phyloP scores from a whole-genome alignment of 2,888 invertebrate species.

The Netelia virgata region DNA sequence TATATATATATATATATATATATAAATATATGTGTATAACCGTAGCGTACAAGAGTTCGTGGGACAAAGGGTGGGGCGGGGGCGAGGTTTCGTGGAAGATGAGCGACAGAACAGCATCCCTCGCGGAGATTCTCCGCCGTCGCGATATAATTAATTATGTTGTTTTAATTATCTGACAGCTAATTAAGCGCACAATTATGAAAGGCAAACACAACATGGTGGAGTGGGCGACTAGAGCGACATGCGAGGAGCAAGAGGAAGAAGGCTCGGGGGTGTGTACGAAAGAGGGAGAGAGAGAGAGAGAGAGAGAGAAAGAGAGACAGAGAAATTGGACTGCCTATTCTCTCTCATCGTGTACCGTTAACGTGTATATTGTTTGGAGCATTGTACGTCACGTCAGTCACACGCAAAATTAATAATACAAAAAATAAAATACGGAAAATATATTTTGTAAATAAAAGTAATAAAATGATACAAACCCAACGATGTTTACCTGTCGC shows the following conservation, averaged over 20 bases:
- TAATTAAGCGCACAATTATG: slow-evolving; percentile 80
- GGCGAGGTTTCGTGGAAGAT: too few relatives aligned
- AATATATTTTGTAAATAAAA: too few relatives aligned
- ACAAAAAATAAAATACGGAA: too few relatives aligned
- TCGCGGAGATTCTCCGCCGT: slow-evolving; percentile 44
- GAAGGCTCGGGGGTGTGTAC: slow-evolving; percentile 58
- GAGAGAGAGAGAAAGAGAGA: slow-evolving; percentile 31
- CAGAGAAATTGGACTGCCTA: slow-evolving; percentile 49
- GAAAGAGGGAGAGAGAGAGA: slow-evolving; percentile 28
- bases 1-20: background rate
- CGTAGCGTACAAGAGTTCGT: background rate
- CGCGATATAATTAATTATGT: slow-evolving; percentile 78
- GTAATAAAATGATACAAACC: too few relatives aligned
- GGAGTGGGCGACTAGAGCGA: slow-evolving; percentile 61
- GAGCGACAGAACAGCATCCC: slow-evolving; percentile 57
- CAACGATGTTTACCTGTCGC: too few relatives aligned
- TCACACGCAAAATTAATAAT: too few relatives aligned
- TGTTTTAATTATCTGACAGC: slow-evolving; percentile 80
- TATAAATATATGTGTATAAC: slow-evolving; percentile 10
- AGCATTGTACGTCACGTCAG: too few relatives aligned
- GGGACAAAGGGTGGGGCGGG: background rate
- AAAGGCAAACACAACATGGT: slow-evolving; percentile 78
- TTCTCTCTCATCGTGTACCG: slow-evolving; percentile 34
- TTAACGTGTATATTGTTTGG: background rate
- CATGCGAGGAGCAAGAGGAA: slow-evolving; percentile 53